phyloP scores from a whole-genome alignment of 2,888 invertebrate species.

The Gastrophysa polygoni region DNA sequence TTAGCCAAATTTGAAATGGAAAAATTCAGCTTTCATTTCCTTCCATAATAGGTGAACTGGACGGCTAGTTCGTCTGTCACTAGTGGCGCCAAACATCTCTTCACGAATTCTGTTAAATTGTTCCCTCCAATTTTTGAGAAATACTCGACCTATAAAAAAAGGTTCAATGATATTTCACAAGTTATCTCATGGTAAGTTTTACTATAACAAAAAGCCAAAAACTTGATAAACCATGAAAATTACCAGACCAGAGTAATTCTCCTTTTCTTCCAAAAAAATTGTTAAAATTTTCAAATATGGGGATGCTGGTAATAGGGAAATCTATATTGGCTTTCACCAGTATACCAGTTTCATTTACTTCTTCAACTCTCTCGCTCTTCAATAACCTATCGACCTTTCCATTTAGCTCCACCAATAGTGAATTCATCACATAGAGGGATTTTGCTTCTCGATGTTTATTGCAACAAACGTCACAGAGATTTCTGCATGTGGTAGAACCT shows the following conservation, averaged over 20 bases:
- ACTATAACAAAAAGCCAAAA: not conserved
- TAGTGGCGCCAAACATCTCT: slow-evolving; percentile 4
- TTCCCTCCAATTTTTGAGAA: not conserved
- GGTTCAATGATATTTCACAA: not conserved
- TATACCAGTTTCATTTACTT: not conserved
- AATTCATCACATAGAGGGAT: not conserved
- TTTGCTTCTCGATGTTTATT: not conserved
- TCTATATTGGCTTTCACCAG: slow-evolving; percentile 2
- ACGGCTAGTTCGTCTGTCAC: not conserved
- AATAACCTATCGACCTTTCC: not conserved
- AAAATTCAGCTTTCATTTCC: not conserved
- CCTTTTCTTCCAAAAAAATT: not conserved
- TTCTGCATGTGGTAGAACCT: not conserved
- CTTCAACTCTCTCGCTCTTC: not conserved
- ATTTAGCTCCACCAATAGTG: not conserved
- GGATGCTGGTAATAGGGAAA: not conserved
- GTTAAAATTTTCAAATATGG: not conserved
- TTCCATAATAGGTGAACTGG: not conserved
- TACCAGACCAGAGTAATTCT: not conserved
- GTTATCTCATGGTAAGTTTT: not conserved
- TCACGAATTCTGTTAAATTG: not conserved
- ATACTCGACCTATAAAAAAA: not conserved
- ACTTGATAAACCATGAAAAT: not conserved
- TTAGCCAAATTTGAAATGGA: not conserved
- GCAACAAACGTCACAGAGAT: not conserved